These are phyloP conservation scores for Sinodicranocentrus sp. DNA, from an alignment of 2,888 invertebrate genomes.

Conservation along the genomic window DNA sequence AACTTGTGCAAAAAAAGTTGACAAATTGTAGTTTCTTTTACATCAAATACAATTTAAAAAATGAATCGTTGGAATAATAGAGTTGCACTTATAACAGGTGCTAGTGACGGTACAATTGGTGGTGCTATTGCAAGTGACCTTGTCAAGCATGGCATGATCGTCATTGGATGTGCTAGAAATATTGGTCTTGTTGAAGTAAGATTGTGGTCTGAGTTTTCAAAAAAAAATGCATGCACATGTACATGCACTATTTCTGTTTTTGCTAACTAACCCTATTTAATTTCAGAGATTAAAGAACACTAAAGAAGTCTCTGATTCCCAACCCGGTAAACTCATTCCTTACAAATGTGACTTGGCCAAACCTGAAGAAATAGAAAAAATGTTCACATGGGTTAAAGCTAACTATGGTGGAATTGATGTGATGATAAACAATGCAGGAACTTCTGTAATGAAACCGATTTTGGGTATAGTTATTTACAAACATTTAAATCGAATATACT, in stretches of 20 bases:
- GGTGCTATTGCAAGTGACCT: constrained; percentile 57
- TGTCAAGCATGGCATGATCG: constrained; percentile 70
- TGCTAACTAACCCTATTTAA: too few species aligned
- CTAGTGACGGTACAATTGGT: constrained; percentile 68
- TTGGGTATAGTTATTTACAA: constrained; percentile 52
- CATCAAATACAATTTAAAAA: constrained; percentile 54
- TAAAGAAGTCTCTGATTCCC: constrained; percentile 55
- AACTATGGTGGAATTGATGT: constrained; percentile 72
- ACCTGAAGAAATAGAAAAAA: constrained; percentile 65
- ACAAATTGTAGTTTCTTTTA: too few species aligned
- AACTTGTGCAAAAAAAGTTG: too few species aligned
- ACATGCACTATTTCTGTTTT: neutral
- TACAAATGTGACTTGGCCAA: constrained; percentile 70
- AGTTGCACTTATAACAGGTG: constrained; percentile 73
- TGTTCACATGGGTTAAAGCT: constrained; percentile 70
- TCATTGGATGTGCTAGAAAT: constrained; percentile 66
- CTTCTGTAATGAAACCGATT: constrained; percentile 51
- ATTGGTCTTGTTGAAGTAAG: constrained; percentile 44
- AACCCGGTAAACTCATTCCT: constrained; percentile 67
- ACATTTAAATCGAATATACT: too few species aligned
- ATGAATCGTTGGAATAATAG: constrained; percentile 69
- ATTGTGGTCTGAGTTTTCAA: too few species aligned
- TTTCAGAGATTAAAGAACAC: constrained; percentile 37
- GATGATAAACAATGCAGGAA: constrained; percentile 72
- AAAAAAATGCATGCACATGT: neutral